Evolutionary conservation across 1,140 invertebrate species (phyloP).

Genomic region (Panulirus ornatus): DNA sequence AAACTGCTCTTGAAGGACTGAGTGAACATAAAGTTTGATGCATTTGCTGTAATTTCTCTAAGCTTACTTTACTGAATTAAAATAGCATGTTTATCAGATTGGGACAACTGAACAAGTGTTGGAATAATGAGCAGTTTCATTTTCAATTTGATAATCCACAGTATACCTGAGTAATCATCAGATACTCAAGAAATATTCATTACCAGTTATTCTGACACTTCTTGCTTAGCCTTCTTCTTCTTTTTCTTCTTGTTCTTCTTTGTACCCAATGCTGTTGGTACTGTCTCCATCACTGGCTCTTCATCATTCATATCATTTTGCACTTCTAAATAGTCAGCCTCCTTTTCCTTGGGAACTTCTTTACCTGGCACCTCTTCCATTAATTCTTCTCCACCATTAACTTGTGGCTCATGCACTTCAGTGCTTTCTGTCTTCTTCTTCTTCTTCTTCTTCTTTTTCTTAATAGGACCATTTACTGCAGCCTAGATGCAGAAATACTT

Average conservation of each 20-base stretch:
- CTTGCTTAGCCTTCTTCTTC: neutral
- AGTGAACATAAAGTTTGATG: too few relatives aligned
- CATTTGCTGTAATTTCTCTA: too few relatives aligned
- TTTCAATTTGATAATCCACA: too few relatives aligned
- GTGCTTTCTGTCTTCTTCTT: conserved; percentile 1
- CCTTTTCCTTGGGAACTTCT: neutral
- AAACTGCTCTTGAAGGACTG: too few relatives aligned
- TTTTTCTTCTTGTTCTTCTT: conserved; percentile 45
- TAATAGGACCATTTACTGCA: neutral
- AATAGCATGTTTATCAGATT: too few relatives aligned
- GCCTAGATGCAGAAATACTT: too few relatives aligned
- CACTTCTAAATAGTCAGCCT: neutral
- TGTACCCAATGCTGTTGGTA: neutral
- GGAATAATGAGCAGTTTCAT: too few relatives aligned
- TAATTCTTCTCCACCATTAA: neutral
- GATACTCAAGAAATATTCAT: too few relatives aligned
- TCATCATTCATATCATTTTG: neutral
- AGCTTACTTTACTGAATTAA: too few relatives aligned
- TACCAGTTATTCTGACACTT: neutral
- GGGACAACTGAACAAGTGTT: too few relatives aligned
- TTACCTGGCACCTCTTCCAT: neutral
- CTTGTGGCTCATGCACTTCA: neutral
- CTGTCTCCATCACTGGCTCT: neutral
- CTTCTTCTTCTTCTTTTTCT: conserved; percentile 52
- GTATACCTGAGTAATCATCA: too few relatives aligned